phyloP scores from a whole-genome alignment of 2,797 vertebrate species.

The Propithecus perrieri region DNA sequence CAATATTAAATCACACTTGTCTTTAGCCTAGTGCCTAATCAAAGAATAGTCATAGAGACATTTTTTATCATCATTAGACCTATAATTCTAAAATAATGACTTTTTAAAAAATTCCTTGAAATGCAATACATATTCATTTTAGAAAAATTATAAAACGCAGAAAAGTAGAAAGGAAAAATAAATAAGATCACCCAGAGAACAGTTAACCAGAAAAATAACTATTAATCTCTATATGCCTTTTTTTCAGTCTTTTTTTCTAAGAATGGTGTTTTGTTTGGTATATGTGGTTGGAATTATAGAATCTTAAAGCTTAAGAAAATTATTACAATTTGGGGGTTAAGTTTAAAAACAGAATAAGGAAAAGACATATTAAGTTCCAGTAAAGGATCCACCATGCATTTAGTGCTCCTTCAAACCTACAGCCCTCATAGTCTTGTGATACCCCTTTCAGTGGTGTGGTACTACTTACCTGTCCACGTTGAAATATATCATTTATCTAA shows the following conservation, averaged over 20 bases:
- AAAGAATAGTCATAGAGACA: neutral
- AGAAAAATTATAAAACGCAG: neutral
- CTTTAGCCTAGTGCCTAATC: neutral
- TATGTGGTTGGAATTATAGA: neutral
- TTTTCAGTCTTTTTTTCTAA: neutral
- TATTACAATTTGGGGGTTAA: neutral
- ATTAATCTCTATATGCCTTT: neutral
- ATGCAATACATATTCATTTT: neutral
- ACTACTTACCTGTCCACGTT: neutral
- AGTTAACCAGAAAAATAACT: neutral
- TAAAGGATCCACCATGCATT: neutral
- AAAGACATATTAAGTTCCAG: neutral
- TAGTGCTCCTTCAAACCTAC: neutral
- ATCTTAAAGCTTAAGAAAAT: slow-evolving; percentile 24
- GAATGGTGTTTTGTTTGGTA: neutral
- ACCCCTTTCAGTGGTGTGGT: neutral
- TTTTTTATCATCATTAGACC: neutral
- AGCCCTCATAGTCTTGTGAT: neutral
- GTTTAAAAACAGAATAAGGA: neutral
- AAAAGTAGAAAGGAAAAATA: neutral
- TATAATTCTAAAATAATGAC: neutral
- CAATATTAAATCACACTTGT: neutral
- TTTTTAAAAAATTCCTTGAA: neutral
- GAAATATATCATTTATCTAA: neutral
- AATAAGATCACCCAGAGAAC: neutral